phyloP scores from a whole-genome alignment of 2,797 vertebrate genomes.

The Aselliscus stoliczkanus region DNA sequence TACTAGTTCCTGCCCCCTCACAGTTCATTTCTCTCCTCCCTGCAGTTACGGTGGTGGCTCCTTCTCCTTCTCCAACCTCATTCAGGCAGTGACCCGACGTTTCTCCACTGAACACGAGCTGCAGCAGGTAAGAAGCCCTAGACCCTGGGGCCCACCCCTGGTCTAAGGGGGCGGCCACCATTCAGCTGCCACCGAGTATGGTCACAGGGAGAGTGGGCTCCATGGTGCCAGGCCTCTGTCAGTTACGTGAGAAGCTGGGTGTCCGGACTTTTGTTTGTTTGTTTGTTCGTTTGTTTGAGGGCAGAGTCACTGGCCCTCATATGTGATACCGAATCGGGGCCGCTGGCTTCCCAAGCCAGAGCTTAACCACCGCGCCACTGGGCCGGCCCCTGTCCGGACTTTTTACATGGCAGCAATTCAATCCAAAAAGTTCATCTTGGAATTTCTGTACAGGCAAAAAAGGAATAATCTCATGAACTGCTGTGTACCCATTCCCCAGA shows the following conservation, averaged over 20 bases:
- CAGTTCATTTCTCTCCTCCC: rapidly evolving
- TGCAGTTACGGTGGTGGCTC: conserved; percentile 88
- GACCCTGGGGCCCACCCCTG: not conserved
- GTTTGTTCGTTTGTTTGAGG: too few relatives aligned
- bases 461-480: not conserved
- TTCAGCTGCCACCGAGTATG: not conserved
- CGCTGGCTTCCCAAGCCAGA: too few relatives aligned
- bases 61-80: conserved; percentile 89
- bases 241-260: not conserved
- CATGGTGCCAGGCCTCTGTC: not conserved
- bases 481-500: not conserved
- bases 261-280: not conserved
- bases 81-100: conserved; percentile 83
- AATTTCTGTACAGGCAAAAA: not conserved
- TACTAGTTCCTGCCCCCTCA: rapidly evolving
- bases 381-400: too few relatives aligned
- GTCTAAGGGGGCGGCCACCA: rapidly evolving
- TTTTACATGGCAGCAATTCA: not conserved
- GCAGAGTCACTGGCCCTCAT: too few relatives aligned
- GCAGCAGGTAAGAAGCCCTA: conserved; percentile 84
- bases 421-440: not conserved
- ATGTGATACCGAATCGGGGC: too few relatives aligned
- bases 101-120: conserved; percentile 90
- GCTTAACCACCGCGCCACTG: too few relatives aligned
- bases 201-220: rapidly evolving